phyloP scores from a whole-genome alignment of 2,888 invertebrate genomes.

The Tetragonisca angustula region DNA sequence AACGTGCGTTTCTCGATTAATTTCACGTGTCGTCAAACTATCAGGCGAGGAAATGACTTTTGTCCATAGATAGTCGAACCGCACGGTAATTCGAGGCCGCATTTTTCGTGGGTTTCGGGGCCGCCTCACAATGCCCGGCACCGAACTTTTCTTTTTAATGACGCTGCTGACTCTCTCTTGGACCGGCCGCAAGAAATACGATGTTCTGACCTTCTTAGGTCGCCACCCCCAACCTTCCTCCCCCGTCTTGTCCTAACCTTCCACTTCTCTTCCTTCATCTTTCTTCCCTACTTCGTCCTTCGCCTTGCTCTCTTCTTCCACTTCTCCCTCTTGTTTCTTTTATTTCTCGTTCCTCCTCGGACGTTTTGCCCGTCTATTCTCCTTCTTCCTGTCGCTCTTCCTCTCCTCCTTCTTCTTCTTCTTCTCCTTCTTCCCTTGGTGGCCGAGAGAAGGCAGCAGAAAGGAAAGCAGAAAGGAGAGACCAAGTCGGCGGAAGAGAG shows the following conservation, averaged over 20 bases:
- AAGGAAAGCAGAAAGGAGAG: conserved; percentile 52
- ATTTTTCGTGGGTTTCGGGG: conserved; percentile 33
- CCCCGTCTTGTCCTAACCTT: neutral
- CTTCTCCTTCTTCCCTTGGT: conserved; percentile 15
- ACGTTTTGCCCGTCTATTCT: conserved; percentile 9
- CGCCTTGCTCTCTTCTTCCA: conserved; percentile 3
- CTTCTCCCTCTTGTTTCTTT: conserved; percentile 3
- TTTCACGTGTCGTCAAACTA: too few species aligned
- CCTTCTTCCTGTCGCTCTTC: conserved; percentile 2
- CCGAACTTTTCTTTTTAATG: conserved; percentile 49
- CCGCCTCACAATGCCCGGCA: conserved; percentile 24
- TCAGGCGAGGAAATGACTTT: neutral
- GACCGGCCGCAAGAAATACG: conserved; percentile 54
- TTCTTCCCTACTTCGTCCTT: conserved; percentile 17
- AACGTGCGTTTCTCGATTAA: neutral
- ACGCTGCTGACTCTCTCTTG: conserved; percentile 36
- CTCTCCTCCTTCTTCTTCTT: neutral
- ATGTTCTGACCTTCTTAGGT: conserved; percentile 66
- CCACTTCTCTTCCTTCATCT: conserved; percentile 13
- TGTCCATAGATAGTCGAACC: neutral
- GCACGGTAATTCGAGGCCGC: conserved; percentile 24
- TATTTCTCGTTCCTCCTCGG: neutral
- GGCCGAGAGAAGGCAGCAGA: conserved; percentile 38
- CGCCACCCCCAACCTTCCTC: conserved; percentile 61
- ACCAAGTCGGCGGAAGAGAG: conserved; percentile 41